Percentiles rank a stretch among this genome's conserved stretches.
phyloP scores from a whole-genome alignment of 2,888 invertebrate genomes.

The Liposcelis brunnea region DNA sequence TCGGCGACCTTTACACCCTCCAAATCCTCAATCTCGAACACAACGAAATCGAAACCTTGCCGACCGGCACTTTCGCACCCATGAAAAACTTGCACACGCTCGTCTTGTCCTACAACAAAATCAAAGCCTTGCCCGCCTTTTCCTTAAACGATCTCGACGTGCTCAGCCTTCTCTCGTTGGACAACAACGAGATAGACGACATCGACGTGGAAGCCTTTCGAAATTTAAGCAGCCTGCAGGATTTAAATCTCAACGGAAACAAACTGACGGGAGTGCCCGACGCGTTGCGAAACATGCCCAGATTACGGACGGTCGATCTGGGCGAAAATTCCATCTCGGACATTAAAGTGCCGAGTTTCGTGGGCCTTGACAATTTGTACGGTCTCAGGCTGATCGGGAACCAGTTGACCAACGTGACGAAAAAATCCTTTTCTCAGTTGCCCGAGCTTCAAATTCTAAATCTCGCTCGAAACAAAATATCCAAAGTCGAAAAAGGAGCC shows the following conservation, averaged over 20 bases:
- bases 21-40: constrained; percentile 73
- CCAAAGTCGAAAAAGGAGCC: constrained; percentile 57
- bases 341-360: constrained; percentile 65
- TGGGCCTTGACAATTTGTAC: constrained; percentile 69
- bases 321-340: constrained; percentile 77
- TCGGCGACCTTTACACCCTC: constrained; percentile 68
- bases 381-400: constrained; percentile 80
- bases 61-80: constrained; percentile 73
- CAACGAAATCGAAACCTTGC: constrained; percentile 66
- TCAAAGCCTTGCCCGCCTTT: constrained; percentile 68
- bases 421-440: constrained; percentile 59
- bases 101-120: constrained; percentile 68
- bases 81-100: constrained; percentile 86
- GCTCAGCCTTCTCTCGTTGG: constrained; percentile 64
- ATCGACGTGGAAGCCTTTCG: constrained; percentile 77
- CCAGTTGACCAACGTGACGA: constrained; percentile 63
- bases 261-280: constrained; percentile 60
- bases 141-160: constrained; percentile 79
- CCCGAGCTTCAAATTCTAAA: constrained; percentile 73
- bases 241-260: constrained; percentile 79
- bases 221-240: constrained; percentile 79
- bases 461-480: constrained; percentile 69
- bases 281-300: constrained; percentile 68
- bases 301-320: constrained; percentile 73
- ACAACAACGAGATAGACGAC: constrained; percentile 67